Base-by-base conservation (phyloP, 2,797 vertebrate genomes). In the Simalia tracyae region DNA sequence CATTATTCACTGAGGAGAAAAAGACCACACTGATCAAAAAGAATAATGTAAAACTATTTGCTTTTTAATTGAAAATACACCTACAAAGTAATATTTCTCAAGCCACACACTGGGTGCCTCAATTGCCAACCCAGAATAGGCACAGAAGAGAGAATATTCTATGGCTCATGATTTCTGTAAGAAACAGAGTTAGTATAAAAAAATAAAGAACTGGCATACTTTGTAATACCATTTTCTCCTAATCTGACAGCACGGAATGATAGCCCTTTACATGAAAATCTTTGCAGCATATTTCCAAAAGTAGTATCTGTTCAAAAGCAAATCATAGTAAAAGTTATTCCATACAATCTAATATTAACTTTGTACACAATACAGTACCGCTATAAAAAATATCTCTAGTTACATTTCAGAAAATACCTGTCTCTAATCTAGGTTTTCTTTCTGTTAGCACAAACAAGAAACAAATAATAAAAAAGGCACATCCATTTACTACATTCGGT, bases 21-120 rank as follows among this genome's bases (percentile, higher is more conserved):
- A 90, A 90, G 7, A 57, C 14, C 61, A 89, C 88, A 89, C 86
- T 81, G 54, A 81, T 90, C 63, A 59, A 92, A 90, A 84, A 88
- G 24, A 90, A 93, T 96, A 94, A 97, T 97, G 97, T 97, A 98
- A 98, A 98, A 97, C 97, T 98, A 98, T 96, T 97, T 81, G 72
- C 42, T 97, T 96, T 97, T 97, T 98, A 98, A 98, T 98, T 98
- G 97, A 98, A 98, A 98, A 98, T 97, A 97, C 97, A 96, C 96
- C 97, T 98, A 98, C 97, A 98, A 97, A 97, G 97, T 97, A 97
- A 96, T 93, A 94, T 94, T 96, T 96, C 93, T 96, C 96, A 96
- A 94, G 95, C 96, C 96, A 95, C 93, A 95, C 93, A 91, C 94
- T 89, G 95, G 96, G 90, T 96, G 93, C 95, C 95, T 72, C 1